Conservation (phyloP, 2,888 invertebrate species). For the Tinea semifulvella region DNA sequence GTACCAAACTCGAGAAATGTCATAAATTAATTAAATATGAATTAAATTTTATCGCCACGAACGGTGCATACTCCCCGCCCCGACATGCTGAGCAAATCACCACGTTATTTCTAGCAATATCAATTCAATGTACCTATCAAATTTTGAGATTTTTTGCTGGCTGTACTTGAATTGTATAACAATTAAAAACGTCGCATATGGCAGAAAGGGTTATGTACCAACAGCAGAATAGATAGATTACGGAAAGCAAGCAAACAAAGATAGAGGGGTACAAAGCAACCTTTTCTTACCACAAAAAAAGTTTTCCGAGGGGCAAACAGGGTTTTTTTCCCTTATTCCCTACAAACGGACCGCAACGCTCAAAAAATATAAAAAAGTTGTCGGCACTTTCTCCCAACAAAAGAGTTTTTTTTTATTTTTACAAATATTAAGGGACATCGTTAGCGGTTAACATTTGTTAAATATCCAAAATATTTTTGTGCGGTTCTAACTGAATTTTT, state of each 20-base stretch:
- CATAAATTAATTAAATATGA: no score
- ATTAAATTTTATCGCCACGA: no score
- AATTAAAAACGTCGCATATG: no score
- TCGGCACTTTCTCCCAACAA: slow-evolving; percentile 42
- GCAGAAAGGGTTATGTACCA: no score
- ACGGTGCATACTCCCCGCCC: no score
- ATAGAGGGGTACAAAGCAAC: slow-evolving; percentile 43
- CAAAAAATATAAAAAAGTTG: slow-evolving; percentile 45
- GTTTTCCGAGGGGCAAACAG: slow-evolving; percentile 46
- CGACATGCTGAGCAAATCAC: no score
- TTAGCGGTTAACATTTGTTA: slow-evolving; percentile 61
- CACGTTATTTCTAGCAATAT: no score
- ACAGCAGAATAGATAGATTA: slow-evolving; percentile 1
- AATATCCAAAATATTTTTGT: slow-evolving; percentile 59
- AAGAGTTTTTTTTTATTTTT: slow-evolving; percentile 48
- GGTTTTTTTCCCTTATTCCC: slow-evolving; percentile 49
- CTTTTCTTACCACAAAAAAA: slow-evolving; percentile 64
- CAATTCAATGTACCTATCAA: no score
- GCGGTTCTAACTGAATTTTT: slow-evolving; percentile 31
- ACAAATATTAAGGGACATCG: slow-evolving; percentile 61
- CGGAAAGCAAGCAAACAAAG: slow-evolving; percentile 25
- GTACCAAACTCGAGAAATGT: no score
- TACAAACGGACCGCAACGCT: slow-evolving; percentile 57
- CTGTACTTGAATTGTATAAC: no score
- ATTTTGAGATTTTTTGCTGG: no score